phyloP scores from a whole-genome alignment of 2,888 invertebrate species.

The Meiosimyza platycephala region DNA sequence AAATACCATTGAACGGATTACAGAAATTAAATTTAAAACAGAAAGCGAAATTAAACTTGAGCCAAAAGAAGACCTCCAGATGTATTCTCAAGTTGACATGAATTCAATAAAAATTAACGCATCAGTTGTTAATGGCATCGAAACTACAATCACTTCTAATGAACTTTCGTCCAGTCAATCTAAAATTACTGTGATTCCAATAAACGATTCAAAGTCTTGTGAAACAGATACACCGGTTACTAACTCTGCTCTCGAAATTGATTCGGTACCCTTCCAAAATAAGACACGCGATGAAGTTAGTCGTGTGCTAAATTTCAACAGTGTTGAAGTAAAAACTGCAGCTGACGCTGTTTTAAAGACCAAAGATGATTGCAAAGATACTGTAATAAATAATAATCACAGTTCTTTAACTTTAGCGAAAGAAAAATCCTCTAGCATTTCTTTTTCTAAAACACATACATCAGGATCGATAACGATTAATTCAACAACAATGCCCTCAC shows the following conservation, averaged over 20 bases:
- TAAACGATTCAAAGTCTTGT: constrained; percentile 14
- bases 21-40: constrained; percentile 21
- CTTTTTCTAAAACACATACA: constrained; percentile 1
- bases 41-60: constrained; percentile 15
- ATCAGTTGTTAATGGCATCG: constrained; percentile 12
- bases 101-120: constrained; percentile 12
- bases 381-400: background rate
- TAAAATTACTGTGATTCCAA: constrained; percentile 12
- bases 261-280: constrained; percentile 30
- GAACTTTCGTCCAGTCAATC: background rate
- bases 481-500: constrained; percentile 53
- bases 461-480: constrained; percentile 36
- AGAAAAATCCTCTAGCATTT: constrained; percentile 42
- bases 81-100: background rate
- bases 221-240: constrained; percentile 25
- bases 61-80: constrained; percentile 4
- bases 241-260: constrained; percentile 40
- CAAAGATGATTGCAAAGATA: constrained; percentile 36
- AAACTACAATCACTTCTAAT: background rate
- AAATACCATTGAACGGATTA: background rate
- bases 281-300: constrained; percentile 63
- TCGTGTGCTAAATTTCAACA: constrained; percentile 60
- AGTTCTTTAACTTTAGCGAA: constrained; percentile 25
- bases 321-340: constrained; percentile 20
- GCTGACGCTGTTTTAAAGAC: constrained; percentile 25